Evolutionary conservation across 1,140 invertebrate species (phyloP).

Genomic region (Physella acuta): DNA sequence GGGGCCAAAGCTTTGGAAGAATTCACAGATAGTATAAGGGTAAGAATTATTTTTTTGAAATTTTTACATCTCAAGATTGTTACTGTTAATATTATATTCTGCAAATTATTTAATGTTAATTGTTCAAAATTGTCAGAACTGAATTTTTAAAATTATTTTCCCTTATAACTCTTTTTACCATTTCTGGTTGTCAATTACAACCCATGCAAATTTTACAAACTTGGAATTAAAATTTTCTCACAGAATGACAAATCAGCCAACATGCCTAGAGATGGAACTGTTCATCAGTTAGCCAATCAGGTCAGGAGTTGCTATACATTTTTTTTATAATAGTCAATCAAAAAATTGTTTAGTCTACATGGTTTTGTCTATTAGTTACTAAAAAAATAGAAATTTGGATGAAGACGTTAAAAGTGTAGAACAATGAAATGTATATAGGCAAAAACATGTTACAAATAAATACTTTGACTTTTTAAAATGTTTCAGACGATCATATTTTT

Average conservation of each 20-base stretch:
- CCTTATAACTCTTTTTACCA: background rate
- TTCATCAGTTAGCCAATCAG: conserved; percentile 92
- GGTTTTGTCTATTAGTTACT: too few relatives aligned
- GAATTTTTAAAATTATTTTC: background rate
- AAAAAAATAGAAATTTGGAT: too few relatives aligned
- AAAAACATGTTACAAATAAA: too few relatives aligned
- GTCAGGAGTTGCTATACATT: conserved; percentile 62
- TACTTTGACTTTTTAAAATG: conserved; percentile 5
- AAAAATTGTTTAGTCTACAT: too few relatives aligned
- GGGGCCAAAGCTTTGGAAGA: conserved; percentile 87
- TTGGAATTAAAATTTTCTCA: conserved; percentile 16
- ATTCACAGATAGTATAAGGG: conserved; percentile 82
- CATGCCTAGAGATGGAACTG: conserved; percentile 91
- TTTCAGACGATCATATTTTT: conserved; percentile 55
- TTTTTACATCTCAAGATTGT: too few relatives aligned
- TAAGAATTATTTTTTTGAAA: conserved; percentile 30
- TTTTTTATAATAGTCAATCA: background rate
- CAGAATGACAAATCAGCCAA: conserved; percentile 71
- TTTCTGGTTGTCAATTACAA: too few relatives aligned
- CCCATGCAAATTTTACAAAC: background rate
- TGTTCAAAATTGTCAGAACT: too few relatives aligned
- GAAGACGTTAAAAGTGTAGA: too few relatives aligned
- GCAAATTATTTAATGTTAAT: too few relatives aligned
- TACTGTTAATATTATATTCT: too few relatives aligned
- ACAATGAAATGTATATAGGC: too few relatives aligned